Evolutionary conservation across 2,888 invertebrate species (phyloP).

Genomic region (Colletes collaris): DNA sequence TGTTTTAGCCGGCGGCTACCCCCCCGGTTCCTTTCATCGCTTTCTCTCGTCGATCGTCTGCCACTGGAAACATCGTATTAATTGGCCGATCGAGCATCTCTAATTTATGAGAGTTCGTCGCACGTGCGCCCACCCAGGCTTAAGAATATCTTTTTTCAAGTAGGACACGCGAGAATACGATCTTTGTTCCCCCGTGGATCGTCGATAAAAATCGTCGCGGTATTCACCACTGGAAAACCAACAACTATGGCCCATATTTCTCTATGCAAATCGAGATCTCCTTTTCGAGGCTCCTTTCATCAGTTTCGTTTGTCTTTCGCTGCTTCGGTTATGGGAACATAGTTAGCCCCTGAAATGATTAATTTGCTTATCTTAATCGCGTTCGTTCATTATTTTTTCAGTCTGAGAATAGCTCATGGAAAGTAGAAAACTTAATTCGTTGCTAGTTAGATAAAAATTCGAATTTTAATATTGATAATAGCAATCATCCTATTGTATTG

Average conservation of each 20-base stretch:
- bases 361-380: no score
- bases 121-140: conserved; percentile 62
- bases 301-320: no score
- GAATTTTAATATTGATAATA: no score
- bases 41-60: conserved; percentile 47
- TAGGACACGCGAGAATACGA: conserved; percentile 38
- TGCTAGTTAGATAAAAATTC: no score
- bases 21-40: conserved; percentile 34
- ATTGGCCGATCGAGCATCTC: conserved; percentile 73
- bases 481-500: no score
- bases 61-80: conserved; percentile 76
- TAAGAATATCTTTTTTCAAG: conserved; percentile 55
- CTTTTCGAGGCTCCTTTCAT: background rate
- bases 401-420: no score
- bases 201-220: conserved; percentile 37
- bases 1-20: conserved; percentile 19
- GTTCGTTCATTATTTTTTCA: no score
- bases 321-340: no score
- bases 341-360: no score
- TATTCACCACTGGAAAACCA: conserved; percentile 3
- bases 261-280: conserved; percentile 16
- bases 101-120: conserved; percentile 61
- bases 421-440: no score
- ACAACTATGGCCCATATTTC: conserved; percentile 23
- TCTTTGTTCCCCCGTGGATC: conserved; percentile 33